Base-by-base conservation (phyloP, 2,797 vertebrate species). In the Liparis tanakae region DNA sequence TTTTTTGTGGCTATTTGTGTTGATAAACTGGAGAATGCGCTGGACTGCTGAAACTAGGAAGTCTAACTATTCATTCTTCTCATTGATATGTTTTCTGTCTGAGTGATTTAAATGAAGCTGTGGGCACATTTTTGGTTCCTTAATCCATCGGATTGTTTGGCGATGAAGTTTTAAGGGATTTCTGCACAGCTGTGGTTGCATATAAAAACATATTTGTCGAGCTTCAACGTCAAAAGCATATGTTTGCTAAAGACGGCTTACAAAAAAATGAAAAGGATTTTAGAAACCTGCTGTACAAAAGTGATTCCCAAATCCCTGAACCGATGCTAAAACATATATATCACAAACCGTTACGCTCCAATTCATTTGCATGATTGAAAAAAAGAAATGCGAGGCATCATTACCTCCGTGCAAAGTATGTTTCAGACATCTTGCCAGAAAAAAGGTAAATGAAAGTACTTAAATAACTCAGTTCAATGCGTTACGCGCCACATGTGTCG, bases 1-100 rank as follows among this genome's bases (percentile, higher is more conserved):
- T 64, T 50, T 44, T n/a, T 50, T 30, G 25, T 34, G 46, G 53
- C 20, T 34, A 18, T 25, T 7, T 56, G 54, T 57, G 54, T 57
- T 54, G 61, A 72, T 77, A 34, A 58, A 74, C 39, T 53, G 34
- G 36, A 54, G 73, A 36, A 10, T 10, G 14, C 9, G 57, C 5
- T 50, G 41, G 22, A 18, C 41, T 25, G n/a, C 57, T 10, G 25
- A 30, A 36, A 53, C 36, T 39, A 6, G 8, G 7, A 43, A 53
- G 6, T 17, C 20, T 14, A 4, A 41, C 50, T 22, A 8, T 3
- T 6, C 13, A 6, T 9, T 12, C 25, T 50, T 50, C 30, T 44
- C 13, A 1, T 10, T 53, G 20, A 2, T 36, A 50, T 25, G 15
- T 43, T 34, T 7, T 43, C 44, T 18, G 18, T 43, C 44, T 18